Conservation (phyloP, 2,888 invertebrate genomes). For the Hyposoter didymator region DNA sequence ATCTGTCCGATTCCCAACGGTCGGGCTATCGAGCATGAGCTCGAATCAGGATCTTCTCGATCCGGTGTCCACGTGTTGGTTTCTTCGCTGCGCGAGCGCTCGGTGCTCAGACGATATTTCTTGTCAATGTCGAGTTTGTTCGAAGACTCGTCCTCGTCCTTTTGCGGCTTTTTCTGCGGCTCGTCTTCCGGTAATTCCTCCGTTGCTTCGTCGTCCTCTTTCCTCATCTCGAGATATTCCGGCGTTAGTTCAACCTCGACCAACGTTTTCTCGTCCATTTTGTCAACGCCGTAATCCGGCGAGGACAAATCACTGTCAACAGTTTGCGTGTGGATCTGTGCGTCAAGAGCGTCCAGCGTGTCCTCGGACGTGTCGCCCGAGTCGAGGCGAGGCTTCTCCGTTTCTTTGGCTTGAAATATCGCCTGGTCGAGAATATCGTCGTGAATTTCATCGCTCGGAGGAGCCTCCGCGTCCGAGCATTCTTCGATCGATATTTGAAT, state of each 20-base stretch:
- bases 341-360: conserved; percentile 81
- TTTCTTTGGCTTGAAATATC: conserved; percentile 75
- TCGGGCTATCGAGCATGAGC: conserved; percentile 90
- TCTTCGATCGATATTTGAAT: conserved; percentile 84
- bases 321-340: conserved; percentile 79
- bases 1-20: conserved; percentile 90
- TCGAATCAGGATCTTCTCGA: conserved; percentile 85
- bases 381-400: conserved; percentile 79
- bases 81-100: conserved; percentile 92
- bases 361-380: conserved; percentile 82
- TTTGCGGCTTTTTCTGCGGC: conserved; percentile 69
- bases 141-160: conserved; percentile 59
- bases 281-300: conserved; percentile 81
- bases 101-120: conserved; percentile 88
- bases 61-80: conserved; percentile 91
- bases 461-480: conserved; percentile 81
- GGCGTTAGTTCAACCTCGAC: conserved; percentile 87
- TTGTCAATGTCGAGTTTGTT: conserved; percentile 78
- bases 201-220: conserved; percentile 86
- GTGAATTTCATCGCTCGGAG: conserved; percentile 73
- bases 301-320: conserved; percentile 82
- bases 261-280: conserved; percentile 82
- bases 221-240: conserved; percentile 88
- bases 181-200: conserved; percentile 85
- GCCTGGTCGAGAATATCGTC: conserved; percentile 75